phyloP scores from a whole-genome alignment of 2,888 invertebrate species.

The Trimorus sp. region DNA sequence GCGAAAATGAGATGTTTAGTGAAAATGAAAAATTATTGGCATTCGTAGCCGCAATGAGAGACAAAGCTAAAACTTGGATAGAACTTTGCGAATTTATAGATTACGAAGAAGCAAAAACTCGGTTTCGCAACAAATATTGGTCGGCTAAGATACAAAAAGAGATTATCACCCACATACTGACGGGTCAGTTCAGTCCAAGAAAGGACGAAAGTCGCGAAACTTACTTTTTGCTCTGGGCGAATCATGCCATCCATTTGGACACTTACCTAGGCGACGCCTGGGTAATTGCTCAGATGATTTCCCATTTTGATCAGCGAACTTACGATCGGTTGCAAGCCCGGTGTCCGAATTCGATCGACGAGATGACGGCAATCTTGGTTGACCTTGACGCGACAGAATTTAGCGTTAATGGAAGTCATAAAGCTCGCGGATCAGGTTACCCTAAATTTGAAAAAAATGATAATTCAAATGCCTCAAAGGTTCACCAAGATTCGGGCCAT shows the following conservation, averaged over 20 bases:
- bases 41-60: background rate
- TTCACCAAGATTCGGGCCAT: too few relatives aligned
- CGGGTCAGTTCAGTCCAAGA: background rate
- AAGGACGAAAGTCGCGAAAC: background rate
- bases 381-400: background rate
- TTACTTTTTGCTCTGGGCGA: background rate
- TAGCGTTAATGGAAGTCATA: too few relatives aligned
- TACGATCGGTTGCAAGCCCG: slow-evolving; percentile 11
- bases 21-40: background rate
- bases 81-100: background rate
- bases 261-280: slow-evolving; percentile 13
- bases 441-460: too few relatives aligned
- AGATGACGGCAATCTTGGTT: slow-evolving; percentile 2
- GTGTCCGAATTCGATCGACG: background rate
- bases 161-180: background rate
- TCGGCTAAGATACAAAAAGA: slow-evolving; percentile 2
- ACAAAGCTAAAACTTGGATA: background rate
- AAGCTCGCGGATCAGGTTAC: too few relatives aligned
- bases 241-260: slow-evolving; percentile 10
- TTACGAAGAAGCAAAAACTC: background rate
- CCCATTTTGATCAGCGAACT: background rate
- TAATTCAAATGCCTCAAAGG: too few relatives aligned
- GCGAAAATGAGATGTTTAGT: background rate
- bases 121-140: slow-evolving; percentile 9
- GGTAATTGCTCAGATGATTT: background rate